Percentiles rank a stretch among this genome's conserved stretches.
Conservation (phyloP, 2,113 vertebrate genomes). For the Anthoscopus minutus region DNA sequence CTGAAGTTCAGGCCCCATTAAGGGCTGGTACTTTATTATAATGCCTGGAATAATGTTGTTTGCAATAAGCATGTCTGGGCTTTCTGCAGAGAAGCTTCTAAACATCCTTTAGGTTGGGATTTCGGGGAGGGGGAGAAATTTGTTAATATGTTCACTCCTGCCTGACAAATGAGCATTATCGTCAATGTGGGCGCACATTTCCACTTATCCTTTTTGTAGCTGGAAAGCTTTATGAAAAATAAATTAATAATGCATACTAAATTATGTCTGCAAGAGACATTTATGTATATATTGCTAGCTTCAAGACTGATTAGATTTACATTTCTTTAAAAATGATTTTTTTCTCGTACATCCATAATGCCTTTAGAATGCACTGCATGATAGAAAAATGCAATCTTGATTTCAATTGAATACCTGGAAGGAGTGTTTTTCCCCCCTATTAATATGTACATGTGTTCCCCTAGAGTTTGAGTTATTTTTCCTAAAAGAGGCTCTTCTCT, state of each 20-base stretch:
- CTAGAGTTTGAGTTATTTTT: conserved; percentile 13
- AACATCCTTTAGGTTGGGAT: conserved; percentile 16
- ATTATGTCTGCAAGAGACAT: conserved; percentile 74
- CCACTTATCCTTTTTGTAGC: conserved; percentile 67
- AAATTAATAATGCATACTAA: conserved; percentile 80
- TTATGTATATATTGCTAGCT: conserved; percentile 72
- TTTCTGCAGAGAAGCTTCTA: conserved; percentile 8
- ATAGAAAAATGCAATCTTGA: background rate
- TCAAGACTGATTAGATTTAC: conserved; percentile 74
- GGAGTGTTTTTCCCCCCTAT: background rate
- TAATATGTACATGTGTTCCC: background rate
- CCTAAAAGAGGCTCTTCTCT: background rate
- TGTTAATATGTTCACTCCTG: conserved; percentile 44
- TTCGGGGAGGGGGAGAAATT: conserved; percentile 18
- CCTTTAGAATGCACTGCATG: background rate
- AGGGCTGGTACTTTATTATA: conserved; percentile 38
- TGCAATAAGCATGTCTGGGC: conserved; percentile 1
- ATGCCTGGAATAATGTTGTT: conserved; percentile 7
- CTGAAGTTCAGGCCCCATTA: conserved; percentile 40
- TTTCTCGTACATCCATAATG: background rate
- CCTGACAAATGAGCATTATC: conserved; percentile 68
- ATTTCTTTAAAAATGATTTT: conserved; percentile 58
- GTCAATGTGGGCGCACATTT: conserved; percentile 38
- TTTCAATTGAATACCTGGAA: background rate
- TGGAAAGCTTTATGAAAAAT: conserved; percentile 75